A percentile compares a stretch with the other conserved stretches of the same genome.
Evolutionary conservation across 1,140 invertebrate species (phyloP).

Genomic region (Acyrthosiphon pisum): DNA sequence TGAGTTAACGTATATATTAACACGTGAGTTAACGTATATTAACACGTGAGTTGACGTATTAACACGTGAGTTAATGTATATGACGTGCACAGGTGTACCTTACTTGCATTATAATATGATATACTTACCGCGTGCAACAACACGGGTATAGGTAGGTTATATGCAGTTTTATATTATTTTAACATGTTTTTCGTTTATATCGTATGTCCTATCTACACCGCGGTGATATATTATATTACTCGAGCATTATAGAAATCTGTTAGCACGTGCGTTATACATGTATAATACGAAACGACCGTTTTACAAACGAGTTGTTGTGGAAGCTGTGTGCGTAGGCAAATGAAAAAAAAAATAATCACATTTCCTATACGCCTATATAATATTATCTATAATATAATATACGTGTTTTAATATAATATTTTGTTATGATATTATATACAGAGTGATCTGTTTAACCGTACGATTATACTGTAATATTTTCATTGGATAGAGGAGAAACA

Average conservation of each 20-base stretch:
- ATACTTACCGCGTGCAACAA: neutral
- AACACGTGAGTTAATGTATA: neutral
- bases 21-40: neutral
- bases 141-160: too few species aligned
- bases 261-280: neutral
- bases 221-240: neutral
- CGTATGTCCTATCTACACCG: neutral
- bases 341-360: neutral
- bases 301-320: neutral
- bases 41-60: too few species aligned
- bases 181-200: neutral
- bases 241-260: neutral
- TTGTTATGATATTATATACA: neutral
- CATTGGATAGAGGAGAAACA: too few species aligned
- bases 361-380: neutral
- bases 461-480: neutral
- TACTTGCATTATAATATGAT: neutral
- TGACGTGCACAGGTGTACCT: neutral
- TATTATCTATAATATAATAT: neutral
- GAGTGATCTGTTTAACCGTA: neutral
- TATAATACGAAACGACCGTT: neutral
- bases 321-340: neutral
- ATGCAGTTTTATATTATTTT: neutral
- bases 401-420: too few species aligned
- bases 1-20: too few species aligned